Evolutionary conservation across 2,113 vertebrate species (phyloP).

Genomic region (Edolisoma coerulescens): DNA sequence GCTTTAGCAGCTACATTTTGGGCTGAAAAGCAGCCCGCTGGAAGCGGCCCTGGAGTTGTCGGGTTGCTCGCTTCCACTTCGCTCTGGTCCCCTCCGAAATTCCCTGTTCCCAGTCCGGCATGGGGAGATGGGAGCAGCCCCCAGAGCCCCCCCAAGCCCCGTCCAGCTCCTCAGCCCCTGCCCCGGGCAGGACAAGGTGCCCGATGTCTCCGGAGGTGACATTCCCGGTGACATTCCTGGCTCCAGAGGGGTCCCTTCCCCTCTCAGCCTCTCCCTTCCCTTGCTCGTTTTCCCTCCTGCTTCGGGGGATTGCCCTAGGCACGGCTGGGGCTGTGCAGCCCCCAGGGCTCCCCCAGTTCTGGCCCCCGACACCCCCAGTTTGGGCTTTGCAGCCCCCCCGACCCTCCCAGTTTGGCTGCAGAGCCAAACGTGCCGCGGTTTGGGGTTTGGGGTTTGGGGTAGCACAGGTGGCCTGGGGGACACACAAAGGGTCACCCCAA

Average conservation of each 20-base stretch:
- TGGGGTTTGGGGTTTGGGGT: neutral
- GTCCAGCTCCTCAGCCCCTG: neutral
- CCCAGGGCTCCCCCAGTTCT: neutral
- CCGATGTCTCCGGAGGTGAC: neutral
- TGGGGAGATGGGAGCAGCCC: rapidly evolving
- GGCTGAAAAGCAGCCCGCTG: neutral
- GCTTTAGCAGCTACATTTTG: neutral
- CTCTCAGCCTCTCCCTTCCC: neutral
- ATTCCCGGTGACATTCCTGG: neutral
- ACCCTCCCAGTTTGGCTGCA: neutral
- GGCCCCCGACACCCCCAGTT: neutral
- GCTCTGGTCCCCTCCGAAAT: neutral
- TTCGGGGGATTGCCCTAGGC: neutral
- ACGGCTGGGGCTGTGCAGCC: neutral
- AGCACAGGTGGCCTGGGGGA: neutral
- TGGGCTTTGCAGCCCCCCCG: neutral
- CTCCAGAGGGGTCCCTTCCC: neutral
- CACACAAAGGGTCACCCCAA: neutral
- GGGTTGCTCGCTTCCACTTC: neutral
- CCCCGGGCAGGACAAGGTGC: neutral
- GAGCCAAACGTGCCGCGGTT: neutral
- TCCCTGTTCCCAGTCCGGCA: neutral
- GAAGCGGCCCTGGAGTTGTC: neutral
- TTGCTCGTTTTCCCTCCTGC: neutral
- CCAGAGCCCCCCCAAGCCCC: neutral